Percentiles rank a stretch among this genome's conserved stretches.
phyloP scores from a whole-genome alignment of 2,888 invertebrate genomes.

The Oeneis ivallda region DNA sequence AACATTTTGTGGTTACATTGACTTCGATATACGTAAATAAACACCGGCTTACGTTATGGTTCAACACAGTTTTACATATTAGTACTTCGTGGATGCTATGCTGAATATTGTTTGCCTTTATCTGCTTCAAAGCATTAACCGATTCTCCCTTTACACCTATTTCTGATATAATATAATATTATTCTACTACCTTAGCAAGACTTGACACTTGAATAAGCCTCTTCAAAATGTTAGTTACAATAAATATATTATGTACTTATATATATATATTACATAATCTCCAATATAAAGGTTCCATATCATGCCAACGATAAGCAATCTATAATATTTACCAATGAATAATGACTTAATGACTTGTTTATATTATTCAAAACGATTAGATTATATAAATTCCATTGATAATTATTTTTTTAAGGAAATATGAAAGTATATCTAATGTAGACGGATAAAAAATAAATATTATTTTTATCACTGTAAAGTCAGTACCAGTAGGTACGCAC shows the following conservation, averaged over 20 bases:
- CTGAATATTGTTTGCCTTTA: conserved; percentile 15
- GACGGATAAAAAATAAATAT: conserved; percentile 9
- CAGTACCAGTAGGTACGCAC: no score
- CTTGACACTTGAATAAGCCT: no score
- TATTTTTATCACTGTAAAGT: conserved; percentile 8
- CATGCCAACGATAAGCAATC: conserved; percentile 13
- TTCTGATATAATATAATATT: no score
- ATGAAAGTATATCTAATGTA: neutral
- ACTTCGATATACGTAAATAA: conserved; percentile 42
- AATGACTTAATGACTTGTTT: conserved; percentile 43
- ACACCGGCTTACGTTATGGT: conserved; percentile 24
- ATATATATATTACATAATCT: neutral
- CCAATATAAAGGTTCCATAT: neutral
- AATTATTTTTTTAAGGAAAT: neutral
- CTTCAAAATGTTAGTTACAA: neutral
- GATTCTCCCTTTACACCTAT: neutral
- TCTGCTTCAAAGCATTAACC: neutral
- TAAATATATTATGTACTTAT: neutral
- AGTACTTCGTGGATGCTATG: conserved; percentile 26
- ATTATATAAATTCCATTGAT: conserved; percentile 22
- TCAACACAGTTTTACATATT: conserved; percentile 36
- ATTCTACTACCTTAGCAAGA: no score
- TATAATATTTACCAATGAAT: conserved; percentile 12
- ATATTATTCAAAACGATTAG: conserved; percentile 32
- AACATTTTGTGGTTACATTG: conserved; percentile 55